Percentiles rank a stretch among this genome's conserved stretches.
phyloP scores from a whole-genome alignment of 2,113 vertebrate genomes.

The Cottus gobio region DNA sequence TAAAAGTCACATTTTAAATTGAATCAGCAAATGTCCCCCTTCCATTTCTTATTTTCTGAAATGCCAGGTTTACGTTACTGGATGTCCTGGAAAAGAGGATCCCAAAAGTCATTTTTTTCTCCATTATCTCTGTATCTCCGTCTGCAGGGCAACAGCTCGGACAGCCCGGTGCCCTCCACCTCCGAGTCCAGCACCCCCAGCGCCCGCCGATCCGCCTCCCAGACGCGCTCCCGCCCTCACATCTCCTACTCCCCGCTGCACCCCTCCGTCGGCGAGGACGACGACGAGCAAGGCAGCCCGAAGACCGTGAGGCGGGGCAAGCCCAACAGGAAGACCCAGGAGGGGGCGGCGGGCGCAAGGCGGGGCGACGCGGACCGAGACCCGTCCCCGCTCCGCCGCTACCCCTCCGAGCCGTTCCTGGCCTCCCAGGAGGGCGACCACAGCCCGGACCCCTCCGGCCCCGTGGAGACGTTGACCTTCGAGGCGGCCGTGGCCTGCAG shows the following conservation, averaged over 20 bases:
- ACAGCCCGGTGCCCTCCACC: conserved; percentile 95
- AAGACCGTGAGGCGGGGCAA: conserved; percentile 62
- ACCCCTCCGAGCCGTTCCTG: conserved; percentile 96
- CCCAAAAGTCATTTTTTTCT: neutral
- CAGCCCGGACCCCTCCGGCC: conserved; percentile 91
- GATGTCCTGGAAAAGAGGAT: neutral
- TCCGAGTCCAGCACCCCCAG: conserved; percentile 98
- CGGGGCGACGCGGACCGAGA: conserved; percentile 30
- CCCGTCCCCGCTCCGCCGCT: conserved; percentile 88
- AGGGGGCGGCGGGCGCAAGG: conserved; percentile 49
- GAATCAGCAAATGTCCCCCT: neutral
- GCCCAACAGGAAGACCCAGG: conserved; percentile 60
- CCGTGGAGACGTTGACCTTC: conserved; percentile 97
- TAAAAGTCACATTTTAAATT: neutral
- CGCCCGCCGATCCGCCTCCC: conserved; percentile 89
- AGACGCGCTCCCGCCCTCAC: conserved; percentile 91
- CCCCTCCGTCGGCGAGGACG: conserved; percentile 78
- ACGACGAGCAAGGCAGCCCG: conserved; percentile 76
- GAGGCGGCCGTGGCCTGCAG: conserved; percentile 96
- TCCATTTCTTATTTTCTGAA: neutral
- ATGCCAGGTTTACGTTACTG: neutral
- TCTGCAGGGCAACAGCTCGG: conserved; percentile 92
- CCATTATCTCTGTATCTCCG: neutral
- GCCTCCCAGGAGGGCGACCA: conserved; percentile 93
- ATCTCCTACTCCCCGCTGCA: conserved; percentile 94